Evolutionary conservation across 2,113 vertebrate species (phyloP).

Genomic region (Rhea pennata): DNA sequence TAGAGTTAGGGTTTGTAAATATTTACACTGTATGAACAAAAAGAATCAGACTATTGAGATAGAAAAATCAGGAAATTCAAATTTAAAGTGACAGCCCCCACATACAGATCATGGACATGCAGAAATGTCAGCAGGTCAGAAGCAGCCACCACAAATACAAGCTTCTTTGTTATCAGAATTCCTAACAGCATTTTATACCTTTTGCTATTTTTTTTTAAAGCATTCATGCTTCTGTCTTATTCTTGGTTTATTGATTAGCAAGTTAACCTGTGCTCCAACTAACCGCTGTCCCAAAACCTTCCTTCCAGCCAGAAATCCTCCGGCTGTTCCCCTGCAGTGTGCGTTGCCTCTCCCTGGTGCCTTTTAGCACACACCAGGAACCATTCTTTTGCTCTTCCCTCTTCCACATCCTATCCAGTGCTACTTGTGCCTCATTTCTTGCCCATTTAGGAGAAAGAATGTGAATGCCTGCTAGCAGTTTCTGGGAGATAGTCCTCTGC

Average conservation of each 20-base stretch:
- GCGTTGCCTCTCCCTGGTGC: background rate
- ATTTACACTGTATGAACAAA: background rate
- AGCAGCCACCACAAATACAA: background rate
- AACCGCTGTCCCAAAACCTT: background rate
- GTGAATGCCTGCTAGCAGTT: background rate
- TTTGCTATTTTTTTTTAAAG: background rate
- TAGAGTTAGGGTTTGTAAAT: conserved; percentile 34
- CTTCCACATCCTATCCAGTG: background rate
- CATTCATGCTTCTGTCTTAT: background rate
- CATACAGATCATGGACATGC: rapidly evolving
- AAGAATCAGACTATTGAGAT: conserved; percentile 24
- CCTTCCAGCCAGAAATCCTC: background rate
- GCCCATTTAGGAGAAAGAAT: background rate
- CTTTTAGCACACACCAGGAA: background rate
- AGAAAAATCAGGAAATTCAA: background rate
- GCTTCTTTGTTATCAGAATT: background rate
- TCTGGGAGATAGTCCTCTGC: background rate
- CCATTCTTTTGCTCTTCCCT: background rate
- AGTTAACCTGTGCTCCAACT: background rate
- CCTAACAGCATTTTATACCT: background rate
- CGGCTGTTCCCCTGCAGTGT: background rate
- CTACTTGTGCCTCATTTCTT: background rate
- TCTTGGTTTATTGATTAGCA: background rate
- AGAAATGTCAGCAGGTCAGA: conserved; percentile 18
- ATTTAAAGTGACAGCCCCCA: conserved; percentile 15